phyloP scores from a whole-genome alignment of 2,113 vertebrate species.

The Sula dactylatra region DNA sequence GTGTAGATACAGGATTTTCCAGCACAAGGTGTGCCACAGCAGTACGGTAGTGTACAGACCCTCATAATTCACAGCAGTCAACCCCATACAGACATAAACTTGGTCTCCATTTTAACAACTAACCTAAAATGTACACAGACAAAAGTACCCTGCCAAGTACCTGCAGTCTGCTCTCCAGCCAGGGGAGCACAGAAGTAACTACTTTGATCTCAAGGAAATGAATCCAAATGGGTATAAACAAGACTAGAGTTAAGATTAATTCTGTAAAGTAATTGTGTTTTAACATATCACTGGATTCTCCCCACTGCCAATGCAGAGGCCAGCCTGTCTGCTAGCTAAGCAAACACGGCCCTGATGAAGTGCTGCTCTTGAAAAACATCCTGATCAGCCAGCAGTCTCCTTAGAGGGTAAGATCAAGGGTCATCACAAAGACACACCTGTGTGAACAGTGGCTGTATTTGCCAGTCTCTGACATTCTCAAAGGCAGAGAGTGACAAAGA shows the following conservation, averaged over 20 bases:
- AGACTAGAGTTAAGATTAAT: background rate
- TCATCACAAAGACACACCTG: background rate
- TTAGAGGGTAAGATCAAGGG: background rate
- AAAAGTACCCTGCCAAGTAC: background rate
- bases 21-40: background rate
- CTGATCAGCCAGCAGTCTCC: background rate
- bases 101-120: background rate
- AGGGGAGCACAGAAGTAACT: background rate
- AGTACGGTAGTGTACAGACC: background rate
- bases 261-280: background rate
- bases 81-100: background rate
- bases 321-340: background rate
- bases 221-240: conserved; percentile 22
- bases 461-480: background rate
- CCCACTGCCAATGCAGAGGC: background rate
- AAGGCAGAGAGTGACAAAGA: background rate
- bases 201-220: conserved; percentile 28
- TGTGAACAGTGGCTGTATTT: background rate
- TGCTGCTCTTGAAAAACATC: background rate
- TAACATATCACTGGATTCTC: background rate
- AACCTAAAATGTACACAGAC: background rate
- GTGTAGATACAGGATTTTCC: background rate
- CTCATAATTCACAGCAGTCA: background rate
- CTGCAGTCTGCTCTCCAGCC: background rate
- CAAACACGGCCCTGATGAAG: background rate